Evolutionary conservation across 92 coral and sea anemone genomes (phyloP), one percentile per base, ranked within the genome.

Genomic region (Meandrina meandrites): DNA sequence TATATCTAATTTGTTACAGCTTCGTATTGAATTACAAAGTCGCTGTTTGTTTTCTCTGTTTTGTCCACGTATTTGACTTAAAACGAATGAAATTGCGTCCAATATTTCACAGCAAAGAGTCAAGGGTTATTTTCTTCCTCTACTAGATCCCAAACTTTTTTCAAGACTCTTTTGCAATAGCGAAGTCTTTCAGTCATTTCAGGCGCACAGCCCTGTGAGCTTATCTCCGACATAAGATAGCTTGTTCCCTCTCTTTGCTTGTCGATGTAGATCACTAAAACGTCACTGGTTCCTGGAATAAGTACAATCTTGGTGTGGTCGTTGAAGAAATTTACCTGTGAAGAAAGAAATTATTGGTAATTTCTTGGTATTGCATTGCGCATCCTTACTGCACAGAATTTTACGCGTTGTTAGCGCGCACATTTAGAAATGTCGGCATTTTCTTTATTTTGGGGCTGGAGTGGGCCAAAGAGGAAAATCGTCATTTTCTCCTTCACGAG

Each of bases 231-330:
- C 79, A 96, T 90, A 60, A 93, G 45, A 76, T 90, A 90, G 56
- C 87, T 90, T 53, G 94, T 87, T 28, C 98, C 93, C 53, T 94
- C 96, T 53, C 99, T 88, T 8, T 93, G 94, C 75, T 92, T 97
- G 94, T 96, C 93, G 75, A 96, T 93, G 87, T 93, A 96, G 66
- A 95, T 93, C 48, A 96, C 92, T 76, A 94, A 47, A 27, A 92
- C 96, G 21, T 96, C 95, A 16, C 90, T 90, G 21, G 72, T 84
- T n/a, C 95, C 95, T 27, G 99, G 99, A 70, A 90, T 92, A 8
- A 96, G 94, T n/a, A 93, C 94, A 17, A 96, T 95, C 86, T 96
- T 96, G 4, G 99, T 96, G 94, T 96, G 99, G 56, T 96, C 99
- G 77, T 87, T 89, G 87, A 94, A 96, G 90, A 96, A 96, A 78